Base-by-base conservation (phyloP, 2,113 vertebrate genomes). In the Penelope pileata region DNA sequence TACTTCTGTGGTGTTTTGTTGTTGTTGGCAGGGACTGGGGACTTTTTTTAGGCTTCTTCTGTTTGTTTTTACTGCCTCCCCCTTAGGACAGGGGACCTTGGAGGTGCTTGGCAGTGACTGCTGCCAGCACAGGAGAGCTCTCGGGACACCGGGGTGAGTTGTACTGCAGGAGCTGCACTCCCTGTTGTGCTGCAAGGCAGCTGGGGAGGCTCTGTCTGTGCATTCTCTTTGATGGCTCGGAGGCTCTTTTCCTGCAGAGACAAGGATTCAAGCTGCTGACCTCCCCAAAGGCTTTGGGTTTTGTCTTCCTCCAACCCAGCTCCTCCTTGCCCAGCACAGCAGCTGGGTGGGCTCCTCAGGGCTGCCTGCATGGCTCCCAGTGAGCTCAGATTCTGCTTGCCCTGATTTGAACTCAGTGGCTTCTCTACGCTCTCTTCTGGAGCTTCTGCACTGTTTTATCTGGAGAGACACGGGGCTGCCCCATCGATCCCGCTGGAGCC, bases 1-100 rank as follows among this genome's bases (percentile, higher is more conserved):
- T 5, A n/a, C n/a, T n/a, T 56, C 80, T 69, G 23, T 4, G 7
- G n/a, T 15, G 9, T 8, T 2, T 85, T 60, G 29, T 17, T 69
- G 27, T 12, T 38, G 4, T 5, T 16, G 3, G 15, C 4, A 3
- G 3, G 6, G 9, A 11, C 22, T 43, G 23, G 8, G 6, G 21
- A 43, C 9, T 26, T 68, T 40, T 5, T 13, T n/a, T n/a, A 1
- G 7, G 2, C 0, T 1, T 43, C 42, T 43, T 43, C 15, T 43
- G 32, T 67, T 24, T 1, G 15, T 80, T 70, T 81, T 80, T 83
- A 9, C 54, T 50, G 51, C 15, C 12, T 82, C 27, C 86, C 51
- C 10, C 0, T 50, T 72, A 67, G 17, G 26, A n/a, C 9, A 66
- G 72, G 12, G 38, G 22, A 59, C 43, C 23, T 45, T 68, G 48